Percentiles rank a stretch among this genome's conserved stretches.
These are phyloP conservation scores for Pogonomyrmex californicus DNA, from an alignment of 1,140 invertebrate species.

Conservation along the genomic window DNA sequence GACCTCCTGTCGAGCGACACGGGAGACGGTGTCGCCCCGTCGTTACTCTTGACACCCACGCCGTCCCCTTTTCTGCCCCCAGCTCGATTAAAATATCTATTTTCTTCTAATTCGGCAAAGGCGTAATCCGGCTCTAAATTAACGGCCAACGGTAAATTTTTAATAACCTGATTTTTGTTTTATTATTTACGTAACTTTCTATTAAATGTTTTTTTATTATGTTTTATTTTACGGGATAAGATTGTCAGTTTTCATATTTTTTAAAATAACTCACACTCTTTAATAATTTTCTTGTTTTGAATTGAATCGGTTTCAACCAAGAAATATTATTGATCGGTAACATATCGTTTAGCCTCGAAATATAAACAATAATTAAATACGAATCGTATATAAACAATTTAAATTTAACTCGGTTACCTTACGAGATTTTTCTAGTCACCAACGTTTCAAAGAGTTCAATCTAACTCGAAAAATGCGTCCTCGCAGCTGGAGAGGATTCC, in stretches of 20 bases:
- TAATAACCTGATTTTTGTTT: not conserved
- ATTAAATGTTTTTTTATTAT: not conserved
- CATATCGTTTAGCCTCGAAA: not conserved
- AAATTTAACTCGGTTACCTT: not conserved
- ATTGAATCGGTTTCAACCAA: not conserved
- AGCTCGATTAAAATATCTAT: slow-evolving; percentile 40
- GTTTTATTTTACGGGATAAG: not conserved
- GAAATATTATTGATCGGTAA: not conserved
- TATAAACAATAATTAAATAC: not conserved
- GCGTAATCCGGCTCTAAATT: not conserved
- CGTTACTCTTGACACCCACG: slow-evolving; percentile 72
- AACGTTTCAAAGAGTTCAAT: not conserved
- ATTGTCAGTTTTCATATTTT: not conserved
- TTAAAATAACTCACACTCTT: not conserved
- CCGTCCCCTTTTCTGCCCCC: not conserved
- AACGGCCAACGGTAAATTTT: not conserved
- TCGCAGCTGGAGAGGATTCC: slow-evolving; percentile 5
- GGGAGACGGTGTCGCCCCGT: slow-evolving; percentile 67
- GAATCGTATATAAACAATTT: not conserved
- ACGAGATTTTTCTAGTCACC: not conserved
- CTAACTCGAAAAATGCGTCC: slow-evolving; percentile 15
- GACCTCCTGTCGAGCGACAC: slow-evolving; percentile 72
- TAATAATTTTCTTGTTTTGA: not conserved
- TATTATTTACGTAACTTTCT: not conserved
- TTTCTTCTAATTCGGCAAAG: slow-evolving; percentile 37